A percentile compares a stretch with the other conserved stretches of the same genome.
Conservation (phyloP, 2,888 invertebrate species). For the Cephus runcator region DNA sequence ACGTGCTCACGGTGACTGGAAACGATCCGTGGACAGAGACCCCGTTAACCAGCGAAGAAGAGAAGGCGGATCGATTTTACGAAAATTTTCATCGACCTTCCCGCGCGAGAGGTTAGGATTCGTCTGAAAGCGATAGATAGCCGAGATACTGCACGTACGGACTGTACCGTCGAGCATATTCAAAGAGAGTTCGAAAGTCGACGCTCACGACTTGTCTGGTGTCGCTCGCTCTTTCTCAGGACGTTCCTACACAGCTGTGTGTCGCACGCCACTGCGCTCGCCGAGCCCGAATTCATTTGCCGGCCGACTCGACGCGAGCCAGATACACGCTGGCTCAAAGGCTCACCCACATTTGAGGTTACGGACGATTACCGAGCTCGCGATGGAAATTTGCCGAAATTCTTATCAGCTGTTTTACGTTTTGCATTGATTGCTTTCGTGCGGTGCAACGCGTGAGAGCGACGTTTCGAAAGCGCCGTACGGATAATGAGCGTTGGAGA, state of each 20-base stretch:
- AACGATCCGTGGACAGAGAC: conserved; percentile 41
- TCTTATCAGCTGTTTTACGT: not conserved
- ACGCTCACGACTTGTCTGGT: not conserved
- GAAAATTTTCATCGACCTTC: conserved; percentile 23
- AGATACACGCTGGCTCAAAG: not conserved
- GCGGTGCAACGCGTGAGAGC: not conserved
- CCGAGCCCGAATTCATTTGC: not conserved
- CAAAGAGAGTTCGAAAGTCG: not conserved
- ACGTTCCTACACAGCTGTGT: not conserved
- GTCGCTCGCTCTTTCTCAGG: not conserved
- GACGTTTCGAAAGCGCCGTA: not conserved
- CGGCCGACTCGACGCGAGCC: not conserved
- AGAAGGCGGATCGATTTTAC: conserved; percentile 31
- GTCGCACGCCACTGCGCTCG: not conserved
- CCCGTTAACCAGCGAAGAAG: conserved; percentile 35
- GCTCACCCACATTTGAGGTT: not conserved
- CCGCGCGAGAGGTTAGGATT: not conserved
- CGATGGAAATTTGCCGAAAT: not conserved
- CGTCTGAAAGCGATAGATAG: not conserved
- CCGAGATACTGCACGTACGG: not conserved
- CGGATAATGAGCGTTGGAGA: not conserved
- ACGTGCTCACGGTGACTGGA: not conserved
- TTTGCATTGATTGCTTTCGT: not conserved
- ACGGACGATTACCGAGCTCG: not conserved
- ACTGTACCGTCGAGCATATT: not conserved